Evolutionary conservation across 2,888 invertebrate genomes (phyloP).

Genomic region (Synergus gifuensis): DNA sequence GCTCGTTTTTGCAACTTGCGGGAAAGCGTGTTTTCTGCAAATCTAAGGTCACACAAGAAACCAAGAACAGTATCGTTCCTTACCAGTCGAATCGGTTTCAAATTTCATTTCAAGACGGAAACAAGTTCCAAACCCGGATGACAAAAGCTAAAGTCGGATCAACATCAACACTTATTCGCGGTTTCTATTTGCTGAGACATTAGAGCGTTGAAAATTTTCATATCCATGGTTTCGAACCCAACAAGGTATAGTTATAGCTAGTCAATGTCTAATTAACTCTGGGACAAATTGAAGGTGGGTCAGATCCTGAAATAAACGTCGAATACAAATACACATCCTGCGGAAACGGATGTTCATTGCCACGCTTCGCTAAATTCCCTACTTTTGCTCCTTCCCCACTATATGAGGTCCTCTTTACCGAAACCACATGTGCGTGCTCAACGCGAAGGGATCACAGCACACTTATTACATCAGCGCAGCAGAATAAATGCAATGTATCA

Average conservation of each 20-base stretch:
- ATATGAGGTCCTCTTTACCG: slow-evolving; percentile 5
- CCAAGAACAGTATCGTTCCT: slow-evolving; percentile 5
- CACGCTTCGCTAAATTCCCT: slow-evolving; percentile 53
- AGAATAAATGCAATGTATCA: slow-evolving; percentile 2
- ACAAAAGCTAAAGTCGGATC: neutral
- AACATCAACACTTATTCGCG: neutral
- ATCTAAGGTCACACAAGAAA: slow-evolving; percentile 19
- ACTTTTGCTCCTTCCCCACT: slow-evolving; percentile 39
- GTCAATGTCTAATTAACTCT: slow-evolving; percentile 23
- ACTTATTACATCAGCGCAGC: slow-evolving; percentile 29
- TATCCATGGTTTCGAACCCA: neutral
- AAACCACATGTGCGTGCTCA: slow-evolving; percentile 30
- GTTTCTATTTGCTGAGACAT: neutral
- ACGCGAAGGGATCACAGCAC: slow-evolving; percentile 17
- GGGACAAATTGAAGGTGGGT: slow-evolving; percentile 36
- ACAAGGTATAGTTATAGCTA: neutral
- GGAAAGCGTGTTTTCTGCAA: slow-evolving; percentile 19
- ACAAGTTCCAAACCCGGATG: neutral
- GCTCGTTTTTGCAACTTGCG: neutral
- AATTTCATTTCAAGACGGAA: slow-evolving; percentile 22
- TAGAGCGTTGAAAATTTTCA: neutral
- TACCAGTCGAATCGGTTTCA: slow-evolving; percentile 15
- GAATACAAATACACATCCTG: slow-evolving; percentile 55
- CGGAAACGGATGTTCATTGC: slow-evolving; percentile 56
- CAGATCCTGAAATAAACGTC: slow-evolving; percentile 41